Percentiles rank a stretch among this genome's conserved stretches.
phyloP scores from a whole-genome alignment of 2,113 vertebrate genomes.

The Scortum barcoo region DNA sequence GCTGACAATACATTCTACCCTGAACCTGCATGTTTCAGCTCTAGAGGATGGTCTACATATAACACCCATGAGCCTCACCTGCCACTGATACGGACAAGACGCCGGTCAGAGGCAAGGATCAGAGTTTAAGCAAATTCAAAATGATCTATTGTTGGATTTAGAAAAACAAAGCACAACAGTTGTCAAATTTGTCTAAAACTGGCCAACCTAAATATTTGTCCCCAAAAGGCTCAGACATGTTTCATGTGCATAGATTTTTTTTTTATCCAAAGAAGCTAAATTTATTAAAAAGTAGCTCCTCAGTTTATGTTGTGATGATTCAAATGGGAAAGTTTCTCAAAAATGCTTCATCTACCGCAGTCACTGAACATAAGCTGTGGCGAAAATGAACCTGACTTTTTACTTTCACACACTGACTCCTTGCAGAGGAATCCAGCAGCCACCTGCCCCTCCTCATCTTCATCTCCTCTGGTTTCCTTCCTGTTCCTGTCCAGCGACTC shows the following conservation, averaged over 20 bases:
- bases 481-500: no score
- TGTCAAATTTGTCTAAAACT: neutral
- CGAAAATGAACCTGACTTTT: neutral
- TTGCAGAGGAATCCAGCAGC: neutral
- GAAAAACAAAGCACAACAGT: neutral
- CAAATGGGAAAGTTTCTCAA: neutral
- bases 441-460: slow-evolving; percentile 1
- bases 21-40: neutral
- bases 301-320: neutral
- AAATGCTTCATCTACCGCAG: slow-evolving; percentile 12
- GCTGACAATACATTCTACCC: neutral
- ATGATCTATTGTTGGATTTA: neutral
- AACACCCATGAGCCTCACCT: neutral
- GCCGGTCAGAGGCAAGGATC: neutral
- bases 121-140: neutral
- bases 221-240: neutral
- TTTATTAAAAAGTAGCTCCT: neutral
- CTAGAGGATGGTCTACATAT: neutral
- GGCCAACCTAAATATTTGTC: neutral
- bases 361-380: neutral
- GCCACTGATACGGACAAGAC: neutral
- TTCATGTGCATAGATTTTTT: neutral
- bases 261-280: neutral
- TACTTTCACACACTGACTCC: neutral
- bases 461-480: slow-evolving; percentile 11